Conservation (phyloP, 2,113 vertebrate genomes). For the Myotis brandtii region DNA sequence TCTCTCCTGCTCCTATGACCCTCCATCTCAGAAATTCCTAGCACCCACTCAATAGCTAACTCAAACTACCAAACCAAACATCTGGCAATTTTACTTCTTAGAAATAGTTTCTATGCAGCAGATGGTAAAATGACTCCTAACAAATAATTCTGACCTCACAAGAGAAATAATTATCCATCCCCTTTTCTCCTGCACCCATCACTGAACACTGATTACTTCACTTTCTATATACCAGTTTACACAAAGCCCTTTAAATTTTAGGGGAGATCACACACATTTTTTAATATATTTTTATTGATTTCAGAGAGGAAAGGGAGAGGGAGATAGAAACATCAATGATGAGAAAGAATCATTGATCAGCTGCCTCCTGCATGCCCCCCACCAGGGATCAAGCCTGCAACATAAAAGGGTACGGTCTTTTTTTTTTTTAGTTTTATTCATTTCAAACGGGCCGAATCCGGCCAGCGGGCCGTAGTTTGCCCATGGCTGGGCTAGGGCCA, state of each 20-base stretch:
- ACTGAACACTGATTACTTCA: background rate
- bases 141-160: background rate
- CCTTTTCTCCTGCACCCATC: background rate
- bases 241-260: background rate
- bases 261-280: background rate
- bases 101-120: conserved; percentile 11
- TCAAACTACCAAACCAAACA: background rate
- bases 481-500: too few relatives aligned
- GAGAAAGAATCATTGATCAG: too few relatives aligned
- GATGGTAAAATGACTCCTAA: background rate
- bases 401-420: too few relatives aligned
- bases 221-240: background rate
- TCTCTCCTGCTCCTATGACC: background rate
- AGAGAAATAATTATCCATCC: conserved; percentile 25
- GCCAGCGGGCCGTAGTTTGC: too few relatives aligned
- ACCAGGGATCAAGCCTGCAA: too few relatives aligned
- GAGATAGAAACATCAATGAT: too few relatives aligned
- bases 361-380: too few relatives aligned
- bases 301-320: too few relatives aligned
- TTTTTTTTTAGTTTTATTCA: too few relatives aligned
- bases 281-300: too few relatives aligned
- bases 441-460: too few relatives aligned
- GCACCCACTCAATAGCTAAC: background rate
- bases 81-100: background rate
- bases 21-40: background rate